Base-by-base conservation (phyloP, 2,797 vertebrate genomes). In the Peromyscus aztecus region DNA sequence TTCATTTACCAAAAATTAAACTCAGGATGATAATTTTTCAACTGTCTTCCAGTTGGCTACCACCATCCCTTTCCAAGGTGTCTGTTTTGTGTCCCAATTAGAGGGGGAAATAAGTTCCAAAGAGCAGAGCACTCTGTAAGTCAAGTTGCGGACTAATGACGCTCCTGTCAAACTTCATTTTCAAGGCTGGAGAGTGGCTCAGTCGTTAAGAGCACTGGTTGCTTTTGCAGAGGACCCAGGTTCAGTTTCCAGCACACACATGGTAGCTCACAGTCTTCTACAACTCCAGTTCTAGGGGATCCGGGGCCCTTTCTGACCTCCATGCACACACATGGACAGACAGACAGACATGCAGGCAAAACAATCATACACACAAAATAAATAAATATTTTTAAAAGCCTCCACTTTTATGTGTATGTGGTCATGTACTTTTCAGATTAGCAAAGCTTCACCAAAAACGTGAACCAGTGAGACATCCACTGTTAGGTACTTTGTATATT, bases 1-100 rank as follows among this genome's bases (percentile, higher is more conserved):
- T 89, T 8, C 27, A 85, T 75, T 82, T 90, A 78, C 81, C 23
- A 82, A 91, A 85, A 93, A 89, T 78, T 90, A 94, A 88, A 76
- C 17, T 76, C 46, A 2, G 90, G 29, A 81, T 71, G 43, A 57
- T 78, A 52, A 24, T 73, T 95, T 93, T 94, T 40, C 43, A 46
- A 23, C 57, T 90, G n/a, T 34, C 91, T 55, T 95, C 55, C 87
- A 52, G 67, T 83, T 91, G 83, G 34, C 65, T 95, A 46, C 40
- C 57, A 78, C 31, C 10, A 92, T n/a, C 23, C 46, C 11, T 96
- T 91, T 86, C 71, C 13, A 91, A 81, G 3, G 52, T 71, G 2
- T 27, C 76, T 40, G 29, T 34, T 92, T 82, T 93, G 37, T 84
- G 65, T 43, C 4, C 49, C 78, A 67, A 82, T 76, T 75, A 81